Evolutionary conservation across 2,113 vertebrate species (phyloP).

Genomic region (Cyphomyrus plagiostoma): DNA sequence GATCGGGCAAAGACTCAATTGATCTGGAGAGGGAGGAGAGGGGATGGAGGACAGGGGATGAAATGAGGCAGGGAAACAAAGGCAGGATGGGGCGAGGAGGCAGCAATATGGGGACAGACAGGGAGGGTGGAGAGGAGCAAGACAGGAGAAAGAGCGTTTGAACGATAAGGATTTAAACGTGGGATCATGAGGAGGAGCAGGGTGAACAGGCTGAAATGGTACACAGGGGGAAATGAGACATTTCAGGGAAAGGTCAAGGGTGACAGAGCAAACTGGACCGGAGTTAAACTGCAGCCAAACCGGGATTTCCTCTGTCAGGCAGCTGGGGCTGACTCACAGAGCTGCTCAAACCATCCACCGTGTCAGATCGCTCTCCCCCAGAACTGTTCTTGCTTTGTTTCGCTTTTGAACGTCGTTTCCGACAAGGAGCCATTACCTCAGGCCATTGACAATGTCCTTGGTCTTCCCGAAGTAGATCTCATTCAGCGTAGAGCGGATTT

Average conservation of each 20-base stretch:
- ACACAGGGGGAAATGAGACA: background rate
- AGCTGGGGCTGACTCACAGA: background rate
- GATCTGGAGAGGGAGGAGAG: constrained; percentile 79
- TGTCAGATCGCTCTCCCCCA: background rate
- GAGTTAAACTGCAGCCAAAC: background rate
- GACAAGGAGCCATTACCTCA: constrained; percentile 69
- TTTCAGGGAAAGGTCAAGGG: background rate
- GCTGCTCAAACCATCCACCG: background rate
- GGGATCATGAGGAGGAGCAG: background rate
- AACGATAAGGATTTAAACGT: rapidly evolving
- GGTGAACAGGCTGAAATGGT: background rate
- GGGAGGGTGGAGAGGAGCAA: background rate
- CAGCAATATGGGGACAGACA: background rate
- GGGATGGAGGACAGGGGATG: constrained; percentile 38
- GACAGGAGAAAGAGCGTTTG: background rate
- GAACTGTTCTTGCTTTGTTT: background rate
- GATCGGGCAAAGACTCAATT: constrained; percentile 96
- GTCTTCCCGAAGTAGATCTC: constrained; percentile 99
- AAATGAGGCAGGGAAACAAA: background rate
- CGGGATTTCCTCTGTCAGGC: background rate
- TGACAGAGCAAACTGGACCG: background rate
- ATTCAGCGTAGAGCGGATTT: constrained; percentile 98
- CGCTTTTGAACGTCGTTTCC: background rate
- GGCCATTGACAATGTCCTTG: constrained; percentile 97
- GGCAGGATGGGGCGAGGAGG: constrained; percentile 6